These are phyloP conservation scores for Helicoverpa assulta DNA, from an alignment of 2,888 invertebrate genomes.

Conservation along the genomic window DNA sequence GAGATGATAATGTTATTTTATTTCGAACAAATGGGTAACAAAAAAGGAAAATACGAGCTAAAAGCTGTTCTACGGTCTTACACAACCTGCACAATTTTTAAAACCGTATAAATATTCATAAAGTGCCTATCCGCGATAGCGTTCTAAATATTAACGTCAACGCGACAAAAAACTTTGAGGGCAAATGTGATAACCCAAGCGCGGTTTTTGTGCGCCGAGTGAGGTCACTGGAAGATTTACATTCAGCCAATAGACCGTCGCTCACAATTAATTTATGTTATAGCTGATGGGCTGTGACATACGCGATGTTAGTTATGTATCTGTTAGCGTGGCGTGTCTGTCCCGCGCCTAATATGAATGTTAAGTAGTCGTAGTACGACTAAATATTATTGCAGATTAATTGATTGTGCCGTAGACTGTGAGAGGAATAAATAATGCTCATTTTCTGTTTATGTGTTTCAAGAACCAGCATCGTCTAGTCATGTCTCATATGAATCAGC, in stretches of 20 bases:
- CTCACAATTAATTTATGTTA: constrained; percentile 62
- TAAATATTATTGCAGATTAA: constrained; percentile 32
- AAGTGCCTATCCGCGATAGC: constrained; percentile 38
- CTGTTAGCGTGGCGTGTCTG: constrained; percentile 40
- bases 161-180: constrained; percentile 58
- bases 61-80: constrained; percentile 42
- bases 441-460: too few relatives aligned
- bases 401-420: constrained; percentile 4
- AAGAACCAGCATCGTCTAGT: too few relatives aligned
- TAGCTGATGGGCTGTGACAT: constrained; percentile 55
- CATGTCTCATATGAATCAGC: constrained; percentile 7
- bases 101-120: constrained; percentile 56
- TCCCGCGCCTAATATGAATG: constrained; percentile 32
- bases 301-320: constrained; percentile 45
- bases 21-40: constrained; percentile 23
- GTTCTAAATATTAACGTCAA: constrained; percentile 58
- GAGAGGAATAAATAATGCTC: too few relatives aligned
- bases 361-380: constrained; percentile 29
- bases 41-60: constrained; percentile 37
- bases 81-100: constrained; percentile 48
- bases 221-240: constrained; percentile 71
- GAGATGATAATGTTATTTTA: constrained; percentile 38
- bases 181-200: constrained; percentile 68
- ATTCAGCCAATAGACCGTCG: constrained; percentile 65
- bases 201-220: constrained; percentile 62